Conservation (phyloP, 2,888 invertebrate species). For the Aspidapion aeneum region DNA sequence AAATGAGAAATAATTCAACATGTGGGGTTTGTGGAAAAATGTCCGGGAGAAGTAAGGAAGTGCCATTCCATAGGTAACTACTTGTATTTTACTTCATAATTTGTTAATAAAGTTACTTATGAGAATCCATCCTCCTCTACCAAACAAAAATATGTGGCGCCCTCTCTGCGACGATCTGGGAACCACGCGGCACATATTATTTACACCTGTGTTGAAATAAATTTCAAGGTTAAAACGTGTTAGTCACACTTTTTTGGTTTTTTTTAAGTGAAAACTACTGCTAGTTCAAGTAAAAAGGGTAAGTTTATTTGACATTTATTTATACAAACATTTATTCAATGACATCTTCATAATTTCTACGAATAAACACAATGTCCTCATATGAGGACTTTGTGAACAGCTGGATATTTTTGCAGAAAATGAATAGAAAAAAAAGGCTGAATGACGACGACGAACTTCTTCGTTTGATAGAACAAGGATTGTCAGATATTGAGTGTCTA, state of each 20-base stretch:
- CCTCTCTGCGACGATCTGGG: neutral
- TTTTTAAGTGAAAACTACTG: neutral
- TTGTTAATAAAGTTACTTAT: no score
- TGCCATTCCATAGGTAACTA: no score
- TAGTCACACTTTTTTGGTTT: neutral
- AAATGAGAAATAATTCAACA: no score
- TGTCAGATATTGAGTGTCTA: neutral
- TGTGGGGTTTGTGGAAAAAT: no score
- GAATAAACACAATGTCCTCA: neutral
- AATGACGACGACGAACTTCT: neutral
- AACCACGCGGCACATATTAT: neutral
- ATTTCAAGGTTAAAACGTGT: neutral
- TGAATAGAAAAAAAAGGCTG: neutral
- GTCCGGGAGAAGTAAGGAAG: no score
- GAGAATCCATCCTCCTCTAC: neutral
- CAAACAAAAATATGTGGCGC: neutral
- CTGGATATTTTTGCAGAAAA: neutral
- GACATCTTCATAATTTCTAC: neutral
- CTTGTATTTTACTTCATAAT: no score
- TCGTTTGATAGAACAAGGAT: neutral
- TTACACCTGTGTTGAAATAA: neutral
- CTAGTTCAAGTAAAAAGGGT: no score
- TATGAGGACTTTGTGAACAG: neutral
- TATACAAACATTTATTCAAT: neutral
- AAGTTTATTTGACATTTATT: neutral